phyloP scores from a whole-genome alignment of 2,113 vertebrate genomes.

The Callaeas wilsoni region DNA sequence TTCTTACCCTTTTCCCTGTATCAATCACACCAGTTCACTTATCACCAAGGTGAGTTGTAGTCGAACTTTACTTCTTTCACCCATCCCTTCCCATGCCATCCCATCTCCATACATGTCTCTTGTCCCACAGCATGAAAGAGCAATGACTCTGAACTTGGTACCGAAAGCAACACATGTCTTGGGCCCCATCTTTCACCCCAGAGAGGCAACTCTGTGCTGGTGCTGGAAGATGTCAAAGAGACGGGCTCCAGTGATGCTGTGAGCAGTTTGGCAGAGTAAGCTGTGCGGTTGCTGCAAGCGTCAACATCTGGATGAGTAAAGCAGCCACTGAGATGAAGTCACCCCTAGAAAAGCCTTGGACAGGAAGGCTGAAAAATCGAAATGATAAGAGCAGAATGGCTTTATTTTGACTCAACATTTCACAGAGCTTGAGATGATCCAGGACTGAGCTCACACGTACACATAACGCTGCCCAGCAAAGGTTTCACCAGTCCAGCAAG shows the following conservation, averaged over 20 bases:
- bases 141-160: not conserved
- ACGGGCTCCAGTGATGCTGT: fast-evolving
- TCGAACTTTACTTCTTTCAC: not conserved
- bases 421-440: not conserved
- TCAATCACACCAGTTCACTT: not conserved
- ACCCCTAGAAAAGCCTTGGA: not conserved
- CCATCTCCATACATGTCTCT: no score
- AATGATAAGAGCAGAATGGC: not conserved
- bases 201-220: not conserved
- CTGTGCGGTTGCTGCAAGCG: fast-evolving
- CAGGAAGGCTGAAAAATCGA: not conserved
- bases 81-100: not conserved
- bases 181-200: not conserved
- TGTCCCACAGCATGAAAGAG: not conserved
- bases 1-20: not conserved
- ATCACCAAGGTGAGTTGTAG: not conserved
- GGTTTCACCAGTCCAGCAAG: not conserved
- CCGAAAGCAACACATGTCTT: fast-evolving
- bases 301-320: not conserved
- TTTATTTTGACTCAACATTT: not conserved
- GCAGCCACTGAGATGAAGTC: not conserved
- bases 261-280: not conserved
- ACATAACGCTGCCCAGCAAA: fast-evolving
- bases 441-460: fast-evolving
- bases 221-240: not conserved